These are phyloP conservation scores for Holcopasites calliopsidis DNA, from an alignment of 1,140 invertebrate genomes.

Conservation along the genomic window DNA sequence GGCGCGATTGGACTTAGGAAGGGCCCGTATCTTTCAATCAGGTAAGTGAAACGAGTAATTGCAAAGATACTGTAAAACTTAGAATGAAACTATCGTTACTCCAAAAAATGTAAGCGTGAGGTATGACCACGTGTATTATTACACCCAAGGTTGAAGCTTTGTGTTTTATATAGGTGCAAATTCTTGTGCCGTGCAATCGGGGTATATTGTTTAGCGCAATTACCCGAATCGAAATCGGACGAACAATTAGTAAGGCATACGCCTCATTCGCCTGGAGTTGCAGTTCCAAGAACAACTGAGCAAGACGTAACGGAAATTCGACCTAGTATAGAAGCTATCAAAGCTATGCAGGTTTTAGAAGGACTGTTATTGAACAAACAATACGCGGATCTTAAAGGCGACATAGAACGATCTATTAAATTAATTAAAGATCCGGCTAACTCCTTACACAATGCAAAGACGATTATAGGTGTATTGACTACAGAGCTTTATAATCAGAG, in stretches of 20 bases:
- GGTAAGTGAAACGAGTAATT: conserved; percentile 70
- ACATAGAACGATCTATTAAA: conserved; percentile 76
- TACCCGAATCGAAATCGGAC: conserved; percentile 77
- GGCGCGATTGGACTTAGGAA: conserved; percentile 84
- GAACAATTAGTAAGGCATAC: conserved; percentile 66
- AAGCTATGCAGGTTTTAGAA: conserved; percentile 76
- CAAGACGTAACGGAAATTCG: conserved; percentile 72
- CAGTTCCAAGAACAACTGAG: conserved; percentile 58
- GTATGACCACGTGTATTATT: not conserved
- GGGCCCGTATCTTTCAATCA: conserved; percentile 80
- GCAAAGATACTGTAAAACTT: not conserved
- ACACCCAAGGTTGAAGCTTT: not conserved
- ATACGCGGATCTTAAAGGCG: conserved; percentile 74
- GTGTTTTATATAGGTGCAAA: conserved; percentile 71
- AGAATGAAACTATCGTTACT: not conserved
- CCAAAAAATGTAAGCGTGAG: too few species aligned
- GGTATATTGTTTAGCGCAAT: conserved; percentile 77
- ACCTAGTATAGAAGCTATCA: conserved; percentile 77
- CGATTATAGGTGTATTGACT: conserved; percentile 69
- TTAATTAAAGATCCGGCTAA: conserved; percentile 78
- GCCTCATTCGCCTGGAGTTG: conserved; percentile 70
- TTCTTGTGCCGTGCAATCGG: conserved; percentile 75
- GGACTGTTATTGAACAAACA: conserved; percentile 76
- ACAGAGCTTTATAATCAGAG: conserved; percentile 75
- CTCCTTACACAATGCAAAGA: conserved; percentile 78